Percentiles rank a stretch among this genome's conserved stretches.
These are phyloP conservation scores for Eurystomus gularis DNA, from an alignment of 2,113 vertebrate genomes.

Conservation along the genomic window DNA sequence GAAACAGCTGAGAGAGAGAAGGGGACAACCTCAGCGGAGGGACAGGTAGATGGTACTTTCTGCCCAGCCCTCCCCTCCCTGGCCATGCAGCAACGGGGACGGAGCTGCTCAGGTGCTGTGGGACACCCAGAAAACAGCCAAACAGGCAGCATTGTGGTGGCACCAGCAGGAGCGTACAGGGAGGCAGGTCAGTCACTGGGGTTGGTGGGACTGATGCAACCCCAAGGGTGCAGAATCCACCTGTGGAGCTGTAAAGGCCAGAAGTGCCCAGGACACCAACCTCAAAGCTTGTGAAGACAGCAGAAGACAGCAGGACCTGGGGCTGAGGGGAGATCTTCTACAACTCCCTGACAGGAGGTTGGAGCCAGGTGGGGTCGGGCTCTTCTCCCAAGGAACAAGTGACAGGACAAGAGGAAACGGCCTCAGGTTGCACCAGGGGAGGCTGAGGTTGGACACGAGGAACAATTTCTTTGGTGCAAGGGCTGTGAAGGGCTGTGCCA, in stretches of 20 bases:
- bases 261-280: background rate
- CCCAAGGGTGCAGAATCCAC: background rate
- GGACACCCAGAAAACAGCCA: background rate
- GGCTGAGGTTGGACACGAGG: background rate
- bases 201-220: background rate
- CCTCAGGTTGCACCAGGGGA: background rate
- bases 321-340: background rate
- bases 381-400: background rate
- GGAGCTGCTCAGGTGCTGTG: background rate
- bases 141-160: background rate
- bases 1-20: conserved; percentile 87
- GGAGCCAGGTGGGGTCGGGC: background rate
- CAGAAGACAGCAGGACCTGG: background rate
- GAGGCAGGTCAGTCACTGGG: background rate
- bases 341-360: background rate
- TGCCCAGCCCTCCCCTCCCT: background rate
- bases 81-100: background rate
- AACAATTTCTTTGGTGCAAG: background rate
- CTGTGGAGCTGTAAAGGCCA: background rate
- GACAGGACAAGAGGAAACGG: background rate
- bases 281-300: background rate
- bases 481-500: background rate
- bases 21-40: background rate
- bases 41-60: background rate
- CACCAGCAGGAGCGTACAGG: background rate